Evolutionary conservation across 2,888 invertebrate species (phyloP).

Genomic region (Allophyes oxyacanthae): DNA sequence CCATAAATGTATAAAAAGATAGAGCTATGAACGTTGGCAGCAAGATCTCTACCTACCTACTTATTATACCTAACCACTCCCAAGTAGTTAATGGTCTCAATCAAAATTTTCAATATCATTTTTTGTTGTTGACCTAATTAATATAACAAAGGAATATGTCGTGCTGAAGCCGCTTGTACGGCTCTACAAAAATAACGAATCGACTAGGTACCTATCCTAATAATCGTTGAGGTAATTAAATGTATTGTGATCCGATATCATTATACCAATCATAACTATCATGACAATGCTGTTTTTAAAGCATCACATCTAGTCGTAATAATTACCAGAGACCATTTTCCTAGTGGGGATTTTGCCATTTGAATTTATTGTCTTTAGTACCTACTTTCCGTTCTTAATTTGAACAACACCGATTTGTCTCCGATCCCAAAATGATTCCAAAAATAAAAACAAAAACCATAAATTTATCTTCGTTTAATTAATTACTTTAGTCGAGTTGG

Average conservation of each 20-base stretch:
- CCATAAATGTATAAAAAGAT: no score
- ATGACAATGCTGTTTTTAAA: slow-evolving; percentile 11
- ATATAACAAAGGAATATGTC: no score
- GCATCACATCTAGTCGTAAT: not conserved
- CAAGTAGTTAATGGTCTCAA: no score
- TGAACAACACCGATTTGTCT: not conserved
- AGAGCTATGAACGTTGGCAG: no score
- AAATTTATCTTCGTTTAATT: slow-evolving; percentile 2
- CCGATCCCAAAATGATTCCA: not conserved
- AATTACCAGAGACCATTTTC: not conserved
- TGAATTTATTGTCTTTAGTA: no score
- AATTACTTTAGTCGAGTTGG: slow-evolving; percentile 26
- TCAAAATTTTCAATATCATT: no score
- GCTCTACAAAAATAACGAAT: no score
- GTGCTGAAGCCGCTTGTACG: no score
- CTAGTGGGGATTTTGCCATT: not conserved
- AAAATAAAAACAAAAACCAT: slow-evolving; percentile 7
- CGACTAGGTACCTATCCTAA: not conserved
- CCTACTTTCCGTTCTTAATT: not conserved
- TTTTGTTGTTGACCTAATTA: no score
- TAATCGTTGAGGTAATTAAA: not conserved
- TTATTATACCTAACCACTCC: no score
- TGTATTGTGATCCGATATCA: slow-evolving; percentile 12
- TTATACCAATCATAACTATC: not conserved
- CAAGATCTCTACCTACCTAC: no score